phyloP scores from a whole-genome alignment of 1,140 invertebrate species.

The Cotesia glomerata region DNA sequence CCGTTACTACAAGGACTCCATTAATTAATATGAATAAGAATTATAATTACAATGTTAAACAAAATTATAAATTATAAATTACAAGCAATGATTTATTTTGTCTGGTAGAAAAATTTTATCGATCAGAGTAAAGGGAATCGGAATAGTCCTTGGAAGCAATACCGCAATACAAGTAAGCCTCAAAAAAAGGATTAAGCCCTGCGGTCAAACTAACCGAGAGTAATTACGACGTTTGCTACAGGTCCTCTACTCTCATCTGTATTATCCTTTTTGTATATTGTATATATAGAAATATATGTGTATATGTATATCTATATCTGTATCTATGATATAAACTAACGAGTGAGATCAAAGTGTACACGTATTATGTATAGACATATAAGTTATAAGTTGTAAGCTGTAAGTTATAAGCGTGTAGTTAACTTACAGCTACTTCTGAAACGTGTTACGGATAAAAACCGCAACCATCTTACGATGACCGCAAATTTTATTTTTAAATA shows the following conservation, averaged over 20 bases:
- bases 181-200: neutral
- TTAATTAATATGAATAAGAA: neutral
- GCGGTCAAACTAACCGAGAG: slow-evolving; percentile 31
- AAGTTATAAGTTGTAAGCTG: slow-evolving; percentile 35
- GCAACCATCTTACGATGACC: slow-evolving; percentile 58
- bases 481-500: slow-evolving; percentile 54
- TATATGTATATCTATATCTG: too few relatives aligned
- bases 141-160: neutral
- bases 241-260: slow-evolving; percentile 29
- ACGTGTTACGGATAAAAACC: slow-evolving; percentile 58
- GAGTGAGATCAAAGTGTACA: slow-evolving; percentile 33
- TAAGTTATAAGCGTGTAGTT: slow-evolving; percentile 47
- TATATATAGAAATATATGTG: too few relatives aligned
- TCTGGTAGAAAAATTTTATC: neutral
- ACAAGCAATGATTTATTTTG: too few relatives aligned
- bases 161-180: neutral
- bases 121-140: neutral
- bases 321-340: slow-evolving; percentile 45
- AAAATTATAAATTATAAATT: too few relatives aligned
- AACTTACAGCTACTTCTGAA: slow-evolving; percentile 40
- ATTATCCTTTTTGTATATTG: too few relatives aligned
- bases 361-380: slow-evolving; percentile 30
- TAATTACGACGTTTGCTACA: slow-evolving; percentile 45
- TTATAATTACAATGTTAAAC: neutral
- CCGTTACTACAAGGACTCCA: neutral